phyloP scores from a whole-genome alignment of 2,797 vertebrate species.

The Peromyscus nudipes region DNA sequence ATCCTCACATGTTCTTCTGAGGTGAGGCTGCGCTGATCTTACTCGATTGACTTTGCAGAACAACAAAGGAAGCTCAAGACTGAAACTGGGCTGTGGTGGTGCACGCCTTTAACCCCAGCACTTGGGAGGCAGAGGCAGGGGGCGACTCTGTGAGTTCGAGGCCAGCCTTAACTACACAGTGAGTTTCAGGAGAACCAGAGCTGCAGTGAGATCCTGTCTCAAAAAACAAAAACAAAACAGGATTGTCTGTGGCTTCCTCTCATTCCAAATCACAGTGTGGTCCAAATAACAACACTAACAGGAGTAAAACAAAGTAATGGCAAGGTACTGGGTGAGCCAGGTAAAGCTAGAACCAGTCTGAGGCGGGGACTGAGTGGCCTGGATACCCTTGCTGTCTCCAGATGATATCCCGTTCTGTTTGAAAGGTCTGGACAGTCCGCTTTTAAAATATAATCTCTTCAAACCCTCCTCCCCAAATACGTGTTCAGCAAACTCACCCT shows the following conservation, averaged over 20 bases:
- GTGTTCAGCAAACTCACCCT: neutral
- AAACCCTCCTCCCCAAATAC: neutral
- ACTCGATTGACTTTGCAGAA: neutral
- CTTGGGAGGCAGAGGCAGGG: too few relatives aligned
- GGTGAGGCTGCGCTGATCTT: neutral
- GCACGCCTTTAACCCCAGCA: too few relatives aligned
- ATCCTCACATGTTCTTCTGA: neutral
- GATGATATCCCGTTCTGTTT: neutral
- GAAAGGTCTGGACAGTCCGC: neutral
- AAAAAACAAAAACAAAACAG: neutral
- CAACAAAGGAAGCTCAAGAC: neutral
- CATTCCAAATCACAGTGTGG: neutral
- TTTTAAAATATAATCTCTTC: neutral
- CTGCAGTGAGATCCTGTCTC: neutral
- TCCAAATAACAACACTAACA: neutral
- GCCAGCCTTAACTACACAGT: neutral
- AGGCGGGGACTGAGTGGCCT: neutral
- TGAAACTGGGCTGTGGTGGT: neutral
- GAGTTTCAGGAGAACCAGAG: neutral
- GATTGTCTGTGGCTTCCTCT: neutral
- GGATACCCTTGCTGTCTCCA: too few relatives aligned
- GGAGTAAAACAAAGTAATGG: neutral
- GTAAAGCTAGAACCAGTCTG: neutral
- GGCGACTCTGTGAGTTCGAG: too few relatives aligned
- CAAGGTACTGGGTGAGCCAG: neutral